Evolutionary conservation across 2,888 invertebrate species (phyloP).

Genomic region (Uloborus plumipes): DNA sequence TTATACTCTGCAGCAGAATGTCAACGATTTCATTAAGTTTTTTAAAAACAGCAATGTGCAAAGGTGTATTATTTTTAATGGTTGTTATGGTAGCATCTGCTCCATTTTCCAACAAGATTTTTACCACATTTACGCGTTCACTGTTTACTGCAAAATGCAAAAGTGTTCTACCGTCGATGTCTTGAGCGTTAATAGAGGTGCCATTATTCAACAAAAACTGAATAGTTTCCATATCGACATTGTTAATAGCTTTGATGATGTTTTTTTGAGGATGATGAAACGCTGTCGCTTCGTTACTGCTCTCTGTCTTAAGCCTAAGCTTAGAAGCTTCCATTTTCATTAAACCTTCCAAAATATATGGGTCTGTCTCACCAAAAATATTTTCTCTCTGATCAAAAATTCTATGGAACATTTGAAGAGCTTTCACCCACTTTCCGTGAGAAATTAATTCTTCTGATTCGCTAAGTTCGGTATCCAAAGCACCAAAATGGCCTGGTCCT

Average conservation of each 20-base stretch:
- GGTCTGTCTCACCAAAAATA: background rate
- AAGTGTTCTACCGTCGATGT: background rate
- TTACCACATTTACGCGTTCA: background rate
- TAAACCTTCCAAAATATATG: background rate
- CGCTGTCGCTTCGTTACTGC: background rate
- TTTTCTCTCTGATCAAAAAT: background rate
- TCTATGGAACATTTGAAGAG: background rate
- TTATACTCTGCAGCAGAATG: conserved; percentile 1
- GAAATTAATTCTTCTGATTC: background rate
- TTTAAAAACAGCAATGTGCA: background rate
- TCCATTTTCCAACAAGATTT: background rate
- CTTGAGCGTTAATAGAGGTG: background rate
- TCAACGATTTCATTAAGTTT: background rate
- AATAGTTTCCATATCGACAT: background rate
- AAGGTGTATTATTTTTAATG: background rate
- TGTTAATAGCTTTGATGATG: background rate
- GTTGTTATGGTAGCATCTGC: background rate
- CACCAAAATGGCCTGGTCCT: background rate
- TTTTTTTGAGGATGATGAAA: background rate
- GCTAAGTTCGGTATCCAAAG: background rate
- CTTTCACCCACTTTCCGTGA: background rate
- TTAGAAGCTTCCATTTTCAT: background rate
- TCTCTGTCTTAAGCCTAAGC: background rate
- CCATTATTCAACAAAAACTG: background rate
- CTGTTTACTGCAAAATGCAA: background rate